Evolutionary conservation across 2,113 vertebrate species (phyloP).

Genomic region (Microtus oregoni): DNA sequence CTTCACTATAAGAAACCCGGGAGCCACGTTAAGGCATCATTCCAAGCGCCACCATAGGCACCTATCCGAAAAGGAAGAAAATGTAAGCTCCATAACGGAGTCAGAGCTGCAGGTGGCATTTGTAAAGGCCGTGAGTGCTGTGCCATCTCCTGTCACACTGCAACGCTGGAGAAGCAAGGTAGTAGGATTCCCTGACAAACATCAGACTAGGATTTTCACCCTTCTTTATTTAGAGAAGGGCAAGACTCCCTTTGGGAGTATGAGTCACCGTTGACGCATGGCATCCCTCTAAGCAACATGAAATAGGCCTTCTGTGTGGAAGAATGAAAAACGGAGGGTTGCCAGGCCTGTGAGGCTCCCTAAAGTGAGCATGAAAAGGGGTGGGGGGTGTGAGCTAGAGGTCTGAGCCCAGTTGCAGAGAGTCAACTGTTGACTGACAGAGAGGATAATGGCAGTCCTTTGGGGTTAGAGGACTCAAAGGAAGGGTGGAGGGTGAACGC

Average conservation of each 20-base stretch:
- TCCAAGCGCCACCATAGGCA: background rate
- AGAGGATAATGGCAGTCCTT: constrained; percentile 1
- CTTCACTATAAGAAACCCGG: background rate
- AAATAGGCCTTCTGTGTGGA: constrained; percentile 56
- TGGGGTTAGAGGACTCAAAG: constrained; percentile 19
- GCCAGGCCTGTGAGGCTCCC: background rate
- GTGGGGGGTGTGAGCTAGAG: constrained; percentile 61
- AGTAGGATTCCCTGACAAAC: background rate
- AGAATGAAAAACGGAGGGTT: constrained; percentile 27
- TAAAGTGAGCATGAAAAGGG: background rate
- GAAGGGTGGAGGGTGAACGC: background rate
- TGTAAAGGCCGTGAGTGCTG: background rate
- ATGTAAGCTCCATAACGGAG: background rate
- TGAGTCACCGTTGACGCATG: constrained; percentile 44
- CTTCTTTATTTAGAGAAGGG: constrained; percentile 27
- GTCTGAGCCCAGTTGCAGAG: constrained; percentile 7
- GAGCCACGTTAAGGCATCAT: background rate
- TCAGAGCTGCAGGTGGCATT: background rate
- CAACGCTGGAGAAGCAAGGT: background rate
- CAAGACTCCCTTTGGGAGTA: constrained; percentile 10
- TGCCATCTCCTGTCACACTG: background rate
- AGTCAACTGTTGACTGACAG: constrained; percentile 51
- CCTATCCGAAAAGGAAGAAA: background rate
- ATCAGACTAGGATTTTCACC: background rate
- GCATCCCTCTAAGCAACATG: background rate